Evolutionary conservation across 1,140 invertebrate genomes (phyloP).

Genomic region (Ectropis grisescens): DNA sequence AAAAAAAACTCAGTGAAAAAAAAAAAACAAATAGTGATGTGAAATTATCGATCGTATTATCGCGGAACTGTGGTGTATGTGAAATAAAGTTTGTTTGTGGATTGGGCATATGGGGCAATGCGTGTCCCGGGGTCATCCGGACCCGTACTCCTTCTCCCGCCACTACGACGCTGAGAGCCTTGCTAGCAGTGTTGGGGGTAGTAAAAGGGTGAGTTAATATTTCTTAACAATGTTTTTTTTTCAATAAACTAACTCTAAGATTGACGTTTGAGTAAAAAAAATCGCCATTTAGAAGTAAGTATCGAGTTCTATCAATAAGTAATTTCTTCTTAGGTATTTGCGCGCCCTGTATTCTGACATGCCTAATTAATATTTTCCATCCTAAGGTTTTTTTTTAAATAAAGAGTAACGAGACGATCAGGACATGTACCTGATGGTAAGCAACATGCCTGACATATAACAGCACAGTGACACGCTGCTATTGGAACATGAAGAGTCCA

Average conservation of each 20-base stretch:
- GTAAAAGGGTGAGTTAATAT: slow-evolving; percentile 38
- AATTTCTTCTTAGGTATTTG: no score
- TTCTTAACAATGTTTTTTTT: not conserved
- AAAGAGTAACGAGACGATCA: no score
- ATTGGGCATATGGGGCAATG: slow-evolving; percentile 61
- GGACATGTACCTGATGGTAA: no score
- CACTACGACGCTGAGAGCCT: slow-evolving; percentile 57
- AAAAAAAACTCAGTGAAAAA: no score
- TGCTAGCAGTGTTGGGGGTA: slow-evolving; percentile 38
- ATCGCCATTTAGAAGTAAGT: not conserved
- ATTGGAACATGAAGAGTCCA: no score
- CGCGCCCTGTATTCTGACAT: no score
- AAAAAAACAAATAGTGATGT: slow-evolving; percentile 2
- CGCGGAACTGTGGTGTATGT: not conserved
- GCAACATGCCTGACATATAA: no score
- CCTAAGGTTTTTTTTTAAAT: no score
- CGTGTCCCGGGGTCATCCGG: slow-evolving; percentile 61
- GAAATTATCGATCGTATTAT: slow-evolving; percentile 2
- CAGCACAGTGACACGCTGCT: no score
- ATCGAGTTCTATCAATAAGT: not conserved
- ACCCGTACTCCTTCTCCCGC: slow-evolving; percentile 45
- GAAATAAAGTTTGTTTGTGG: slow-evolving; percentile 17
- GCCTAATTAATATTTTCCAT: no score
- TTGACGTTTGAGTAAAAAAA: not conserved
- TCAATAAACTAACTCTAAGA: not conserved